These are phyloP conservation scores for Dicyrtomina minuta DNA, from an alignment of 2,888 invertebrate genomes.

Conservation along the genomic window DNA sequence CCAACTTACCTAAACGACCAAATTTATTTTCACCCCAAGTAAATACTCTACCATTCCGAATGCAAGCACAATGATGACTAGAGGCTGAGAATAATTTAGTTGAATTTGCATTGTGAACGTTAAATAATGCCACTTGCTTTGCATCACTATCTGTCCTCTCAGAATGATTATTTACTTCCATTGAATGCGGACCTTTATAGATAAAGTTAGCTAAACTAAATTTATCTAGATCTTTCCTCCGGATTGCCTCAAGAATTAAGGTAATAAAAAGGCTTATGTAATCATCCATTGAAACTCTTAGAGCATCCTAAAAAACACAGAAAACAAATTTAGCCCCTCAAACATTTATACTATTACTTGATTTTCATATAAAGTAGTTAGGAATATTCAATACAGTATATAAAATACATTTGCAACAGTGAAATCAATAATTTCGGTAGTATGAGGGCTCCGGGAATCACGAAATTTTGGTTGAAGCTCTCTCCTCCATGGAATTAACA, in stretches of 20 bases:
- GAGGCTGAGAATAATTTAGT: conserved; percentile 43
- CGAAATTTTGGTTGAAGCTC: conserved; percentile 49
- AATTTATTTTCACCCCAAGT: conserved; percentile 51
- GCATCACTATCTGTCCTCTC: conserved; percentile 11
- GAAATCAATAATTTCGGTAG: conserved; percentile 47
- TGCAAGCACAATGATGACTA: conserved; percentile 42
- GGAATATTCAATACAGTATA: too few relatives aligned
- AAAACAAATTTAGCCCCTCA: not conserved
- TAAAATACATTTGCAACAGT: conserved; percentile 34
- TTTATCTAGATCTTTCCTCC: conserved; percentile 5
- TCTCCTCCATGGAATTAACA: conserved; percentile 49
- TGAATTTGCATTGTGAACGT: not conserved
- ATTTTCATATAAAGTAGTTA: too few relatives aligned
- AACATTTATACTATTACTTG: too few relatives aligned
- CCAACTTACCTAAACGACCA: conserved; percentile 45
- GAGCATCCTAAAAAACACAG: conserved; percentile 33
- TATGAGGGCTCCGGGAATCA: conserved; percentile 40
- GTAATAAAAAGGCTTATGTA: conserved; percentile 47
- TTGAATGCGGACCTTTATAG: not conserved
- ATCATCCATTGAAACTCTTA: conserved; percentile 42
- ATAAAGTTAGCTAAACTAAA: conserved; percentile 12
- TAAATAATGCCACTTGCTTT: not conserved
- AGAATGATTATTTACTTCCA: not conserved
- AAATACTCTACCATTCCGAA: conserved; percentile 49
- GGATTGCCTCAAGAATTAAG: conserved; percentile 44